Evolutionary conservation across 2,113 vertebrate species (phyloP).

Genomic region (Aramus guarauna): DNA sequence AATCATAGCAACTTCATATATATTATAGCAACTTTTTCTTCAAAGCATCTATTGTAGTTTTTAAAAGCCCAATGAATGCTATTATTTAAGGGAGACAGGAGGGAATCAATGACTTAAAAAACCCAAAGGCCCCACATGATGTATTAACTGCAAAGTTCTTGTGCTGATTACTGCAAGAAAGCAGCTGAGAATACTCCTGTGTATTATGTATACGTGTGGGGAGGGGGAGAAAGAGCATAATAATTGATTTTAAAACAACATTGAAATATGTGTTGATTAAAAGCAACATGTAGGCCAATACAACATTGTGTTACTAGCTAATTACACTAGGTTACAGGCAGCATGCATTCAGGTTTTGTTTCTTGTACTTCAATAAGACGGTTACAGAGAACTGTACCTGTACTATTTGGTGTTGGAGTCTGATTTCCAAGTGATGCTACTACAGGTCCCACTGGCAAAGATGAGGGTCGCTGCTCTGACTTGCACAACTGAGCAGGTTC

Average conservation of each 20-base stretch:
- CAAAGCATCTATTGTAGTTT: neutral
- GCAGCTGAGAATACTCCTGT: neutral
- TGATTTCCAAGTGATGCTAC: conserved; percentile 93
- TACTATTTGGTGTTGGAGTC: conserved; percentile 97
- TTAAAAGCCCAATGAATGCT: neutral
- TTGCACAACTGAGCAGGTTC: conserved; percentile 92
- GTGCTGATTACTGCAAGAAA: neutral
- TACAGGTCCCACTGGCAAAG: conserved; percentile 89
- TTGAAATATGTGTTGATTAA: neutral
- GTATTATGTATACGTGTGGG: rapidly evolving
- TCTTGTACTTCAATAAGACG: neutral
- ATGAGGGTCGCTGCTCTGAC: conserved; percentile 95
- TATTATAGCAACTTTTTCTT: neutral
- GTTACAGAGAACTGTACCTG: conserved; percentile 78
- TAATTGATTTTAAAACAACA: neutral
- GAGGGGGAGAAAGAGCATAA: neutral
- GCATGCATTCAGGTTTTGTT: neutral
- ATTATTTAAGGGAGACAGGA: neutral
- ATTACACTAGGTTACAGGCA: neutral
- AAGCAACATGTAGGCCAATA: neutral
- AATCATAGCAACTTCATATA: neutral
- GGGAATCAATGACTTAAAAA: neutral
- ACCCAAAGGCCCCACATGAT: neutral
- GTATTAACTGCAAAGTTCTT: neutral
- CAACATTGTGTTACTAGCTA: neutral